These are phyloP conservation scores for Arenaria interpres DNA, from an alignment of 2,113 vertebrate species.

Conservation along the genomic window DNA sequence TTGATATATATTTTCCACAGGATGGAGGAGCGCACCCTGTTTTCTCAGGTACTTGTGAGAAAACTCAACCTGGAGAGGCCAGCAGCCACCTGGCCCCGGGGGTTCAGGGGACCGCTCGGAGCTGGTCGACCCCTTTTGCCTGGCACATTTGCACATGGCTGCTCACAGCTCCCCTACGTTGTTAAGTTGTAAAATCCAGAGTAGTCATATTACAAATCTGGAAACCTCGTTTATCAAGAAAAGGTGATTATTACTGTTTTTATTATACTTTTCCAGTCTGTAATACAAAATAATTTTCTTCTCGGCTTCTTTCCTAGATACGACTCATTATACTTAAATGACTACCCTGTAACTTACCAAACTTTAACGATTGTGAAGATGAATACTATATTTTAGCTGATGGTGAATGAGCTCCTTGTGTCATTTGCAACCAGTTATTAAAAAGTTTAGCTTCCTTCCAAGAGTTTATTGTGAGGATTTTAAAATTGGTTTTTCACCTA, in stretches of 20 bases:
- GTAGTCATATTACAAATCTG: neutral
- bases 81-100: fast-evolving
- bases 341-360: neutral
- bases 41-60: neutral
- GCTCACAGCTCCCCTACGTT: fast-evolving
- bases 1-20: neutral
- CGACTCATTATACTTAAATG: neutral
- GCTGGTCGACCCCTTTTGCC: fast-evolving
- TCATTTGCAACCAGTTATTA: neutral
- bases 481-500: neutral
- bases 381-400: neutral
- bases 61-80: fast-evolving
- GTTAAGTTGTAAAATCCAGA: neutral
- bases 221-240: neutral
- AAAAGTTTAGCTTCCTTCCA: neutral
- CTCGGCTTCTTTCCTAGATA: neutral
- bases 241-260: neutral
- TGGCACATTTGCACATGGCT: fast-evolving
- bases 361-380: neutral
- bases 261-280: neutral
- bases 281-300: neutral
- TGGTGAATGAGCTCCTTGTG: neutral
- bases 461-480: neutral
- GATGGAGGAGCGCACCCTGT: fast-evolving
- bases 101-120: fast-evolving